A percentile compares a stretch with the other conserved stretches of the same genome.
These are phyloP conservation scores for Arctia plantaginis DNA, from an alignment of 2,888 invertebrate species.

Conservation along the genomic window DNA sequence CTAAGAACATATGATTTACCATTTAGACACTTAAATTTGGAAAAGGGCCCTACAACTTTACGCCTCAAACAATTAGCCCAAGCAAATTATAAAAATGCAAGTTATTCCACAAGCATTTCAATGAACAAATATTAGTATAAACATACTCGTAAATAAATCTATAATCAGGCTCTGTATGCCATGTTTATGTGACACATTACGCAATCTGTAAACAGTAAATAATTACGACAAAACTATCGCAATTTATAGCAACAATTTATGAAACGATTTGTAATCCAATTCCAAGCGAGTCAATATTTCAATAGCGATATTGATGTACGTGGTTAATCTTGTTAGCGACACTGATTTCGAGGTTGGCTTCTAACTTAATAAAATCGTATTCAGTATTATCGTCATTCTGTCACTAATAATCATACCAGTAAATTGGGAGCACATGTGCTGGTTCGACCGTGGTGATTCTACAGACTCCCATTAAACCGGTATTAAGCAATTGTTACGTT, in stretches of 20 bases:
- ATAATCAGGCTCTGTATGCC: not conserved
- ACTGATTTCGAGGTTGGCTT: not conserved
- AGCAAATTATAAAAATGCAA: not conserved
- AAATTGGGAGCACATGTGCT: too few relatives aligned
- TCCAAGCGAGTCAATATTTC: not conserved
- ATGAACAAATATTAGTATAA: not conserved
- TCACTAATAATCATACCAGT: not conserved
- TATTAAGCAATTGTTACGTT: too few relatives aligned
- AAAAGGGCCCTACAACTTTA: too few relatives aligned
- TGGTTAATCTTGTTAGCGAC: not conserved
- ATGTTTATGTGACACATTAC: not conserved
- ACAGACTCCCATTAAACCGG: too few relatives aligned
- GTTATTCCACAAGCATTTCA: not conserved
- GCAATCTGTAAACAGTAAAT: constrained; percentile 3
- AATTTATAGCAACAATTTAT: constrained; percentile 10
- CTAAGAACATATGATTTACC: too few relatives aligned
- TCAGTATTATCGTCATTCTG: not conserved
- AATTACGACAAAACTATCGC: not conserved
- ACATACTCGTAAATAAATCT: not conserved
- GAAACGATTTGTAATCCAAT: constrained; percentile 1
- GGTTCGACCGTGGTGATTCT: too few relatives aligned
- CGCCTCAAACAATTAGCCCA: not conserved
- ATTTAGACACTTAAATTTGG: not conserved
- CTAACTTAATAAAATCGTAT: not conserved
- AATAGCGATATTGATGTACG: not conserved